Base-by-base conservation (phyloP, 1,140 invertebrate genomes). In the Leptinotarsa defecta region DNA sequence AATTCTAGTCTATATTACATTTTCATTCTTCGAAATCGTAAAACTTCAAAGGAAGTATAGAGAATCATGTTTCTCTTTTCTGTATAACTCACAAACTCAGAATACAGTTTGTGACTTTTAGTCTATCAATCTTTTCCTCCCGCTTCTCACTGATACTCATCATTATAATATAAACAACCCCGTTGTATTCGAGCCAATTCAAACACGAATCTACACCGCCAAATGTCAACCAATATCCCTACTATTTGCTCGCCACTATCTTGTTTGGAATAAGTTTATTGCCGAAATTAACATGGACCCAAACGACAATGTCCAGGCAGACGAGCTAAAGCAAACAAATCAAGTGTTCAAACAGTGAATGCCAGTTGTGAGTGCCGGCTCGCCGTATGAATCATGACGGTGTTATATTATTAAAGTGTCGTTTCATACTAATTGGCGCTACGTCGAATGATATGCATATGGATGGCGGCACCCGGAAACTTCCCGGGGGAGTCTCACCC, bases 291-390 rank as follows among this genome's bases (percentile, higher is more conserved):
- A 65, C 64, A 65, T 34, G 64, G 64, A 19, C 64, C 15, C 64
- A 65, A 65, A 65, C 64, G 64, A 22, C 64, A 65, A 65, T 65
- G 27, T 65, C 64, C 20, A 65, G 15, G 64, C 27, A 22, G 64
- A 57, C 48, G 70, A 27, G 19, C 48, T 34, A 77, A 77, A 63
- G 71, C 68, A 77, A 77, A 77, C 76, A 77, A 77, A 77, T 77
- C 76, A 74, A 74, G 72, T 77, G 72, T 77, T 77, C 76, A 77
- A 77, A 77, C 68, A 77, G 68, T 43, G 68, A 20, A 48, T 19
- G 71, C 20, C 68, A 68, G 52, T 74, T 74, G 76, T 71, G 76
- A 77, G 71, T 77, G 67, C 73, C 61, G 72, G 48, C 61, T 69
- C n/a, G 27, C 71, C 6, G 34, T 74, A 73, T 74, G 76, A 77